These are phyloP conservation scores for Hermetia illucens DNA, from an alignment of 1,140 invertebrate species.

Conservation along the genomic window DNA sequence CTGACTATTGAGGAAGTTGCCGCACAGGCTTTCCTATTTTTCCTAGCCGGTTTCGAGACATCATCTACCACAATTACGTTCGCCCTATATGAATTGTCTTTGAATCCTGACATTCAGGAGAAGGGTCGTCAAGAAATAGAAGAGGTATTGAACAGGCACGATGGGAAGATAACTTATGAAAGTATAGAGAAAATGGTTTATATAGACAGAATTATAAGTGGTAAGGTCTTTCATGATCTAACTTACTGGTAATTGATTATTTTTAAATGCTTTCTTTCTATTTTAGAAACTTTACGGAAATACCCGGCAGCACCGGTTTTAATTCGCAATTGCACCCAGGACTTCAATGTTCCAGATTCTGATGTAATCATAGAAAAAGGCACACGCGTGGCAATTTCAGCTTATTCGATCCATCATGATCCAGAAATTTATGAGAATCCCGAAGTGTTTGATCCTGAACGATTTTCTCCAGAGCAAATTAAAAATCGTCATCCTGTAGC, in stretches of 20 bases:
- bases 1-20: conserved; percentile 14
- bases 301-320: conserved; percentile 35
- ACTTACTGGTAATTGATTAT: neutral
- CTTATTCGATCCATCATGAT: conserved; percentile 30
- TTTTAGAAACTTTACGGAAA: conserved; percentile 38
- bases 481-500: conserved; percentile 29
- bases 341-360: conserved; percentile 30
- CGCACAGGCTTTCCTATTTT: conserved; percentile 31
- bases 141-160: conserved; percentile 18
- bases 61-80: conserved; percentile 33
- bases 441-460: conserved; percentile 47
- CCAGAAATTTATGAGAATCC: conserved; percentile 42
- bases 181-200: conserved; percentile 15
- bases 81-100: conserved; percentile 35
- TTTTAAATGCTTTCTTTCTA: neutral
- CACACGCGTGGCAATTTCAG: conserved; percentile 25
- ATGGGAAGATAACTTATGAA: conserved; percentile 29
- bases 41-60: conserved; percentile 36
- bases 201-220: conserved; percentile 18
- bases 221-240: conserved; percentile 9
- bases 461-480: conserved; percentile 41
- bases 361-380: conserved; percentile 27
- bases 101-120: conserved; percentile 34
- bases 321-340: conserved; percentile 24
- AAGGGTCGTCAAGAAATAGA: conserved; percentile 34